phyloP scores from a whole-genome alignment of 2,888 invertebrate species.

The Pseudanteris insignis region DNA sequence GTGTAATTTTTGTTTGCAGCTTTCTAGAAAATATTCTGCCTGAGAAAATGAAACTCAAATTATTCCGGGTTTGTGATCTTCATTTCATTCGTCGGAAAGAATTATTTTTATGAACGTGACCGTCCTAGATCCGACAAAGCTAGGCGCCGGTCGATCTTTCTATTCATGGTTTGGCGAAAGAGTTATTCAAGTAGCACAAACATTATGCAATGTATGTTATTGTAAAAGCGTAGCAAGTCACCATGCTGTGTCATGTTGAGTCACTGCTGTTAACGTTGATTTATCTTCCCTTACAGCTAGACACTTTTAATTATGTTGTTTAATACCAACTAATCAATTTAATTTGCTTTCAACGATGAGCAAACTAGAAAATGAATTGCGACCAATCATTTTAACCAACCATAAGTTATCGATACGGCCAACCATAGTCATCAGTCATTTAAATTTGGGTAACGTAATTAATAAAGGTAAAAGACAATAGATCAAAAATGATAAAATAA shows the following conservation, averaged over 20 bases:
- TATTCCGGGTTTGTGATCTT: conserved; percentile 36
- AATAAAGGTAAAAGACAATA: too few species aligned
- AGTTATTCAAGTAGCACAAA: conserved; percentile 38
- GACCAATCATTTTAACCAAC: too few species aligned
- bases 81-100: conserved; percentile 23
- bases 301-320: conserved; percentile 47
- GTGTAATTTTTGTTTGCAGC: conserved; percentile 8
- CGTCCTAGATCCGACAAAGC: conserved; percentile 36
- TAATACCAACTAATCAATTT: too few species aligned
- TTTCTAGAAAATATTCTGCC: conserved; percentile 9
- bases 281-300: conserved; percentile 13
- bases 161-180: conserved; percentile 36
- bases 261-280: conserved; percentile 22
- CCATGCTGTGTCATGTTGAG: conserved; percentile 22
- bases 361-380: too few species aligned
- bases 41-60: conserved; percentile 24
- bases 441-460: too few species aligned
- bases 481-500: too few species aligned
- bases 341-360: too few species aligned
- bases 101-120: conserved; percentile 40
- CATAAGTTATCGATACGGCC: too few species aligned
- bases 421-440: too few species aligned
- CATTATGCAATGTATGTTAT: conserved; percentile 38
- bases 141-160: conserved; percentile 35
- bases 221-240: conserved; percentile 38